These are phyloP conservation scores for Lomographa bimaculata DNA, from an alignment of 2,888 invertebrate species.

Conservation along the genomic window DNA sequence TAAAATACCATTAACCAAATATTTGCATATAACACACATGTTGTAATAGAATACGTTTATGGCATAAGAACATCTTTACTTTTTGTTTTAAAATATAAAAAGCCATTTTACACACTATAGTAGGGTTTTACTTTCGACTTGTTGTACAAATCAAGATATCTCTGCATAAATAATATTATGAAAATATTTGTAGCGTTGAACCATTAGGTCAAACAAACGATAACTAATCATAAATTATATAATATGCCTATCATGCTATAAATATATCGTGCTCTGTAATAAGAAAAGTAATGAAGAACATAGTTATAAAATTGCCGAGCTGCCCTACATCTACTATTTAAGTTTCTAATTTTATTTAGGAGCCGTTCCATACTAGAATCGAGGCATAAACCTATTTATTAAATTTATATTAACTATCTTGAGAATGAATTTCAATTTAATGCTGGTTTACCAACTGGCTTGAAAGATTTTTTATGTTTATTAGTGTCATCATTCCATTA, in stretches of 20 bases:
- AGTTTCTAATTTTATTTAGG: slow-evolving; percentile 39
- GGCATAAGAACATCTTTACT: too few relatives aligned
- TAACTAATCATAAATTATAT: slow-evolving; percentile 18
- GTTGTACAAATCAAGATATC: too few relatives aligned
- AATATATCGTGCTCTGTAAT: too few relatives aligned
- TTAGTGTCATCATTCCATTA: background rate
- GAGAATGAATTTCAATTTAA: slow-evolving; percentile 1
- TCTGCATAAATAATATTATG: slow-evolving; percentile 19
- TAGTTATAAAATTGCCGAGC: slow-evolving; percentile 39
- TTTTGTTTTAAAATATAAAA: too few relatives aligned
- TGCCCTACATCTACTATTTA: slow-evolving; percentile 51
- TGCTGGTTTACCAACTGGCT: too few relatives aligned
- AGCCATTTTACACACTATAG: too few relatives aligned
- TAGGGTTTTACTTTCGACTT: too few relatives aligned
- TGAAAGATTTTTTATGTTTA: background rate
- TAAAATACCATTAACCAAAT: too few relatives aligned
- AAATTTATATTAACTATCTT: slow-evolving; percentile 9
- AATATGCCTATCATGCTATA: too few relatives aligned
- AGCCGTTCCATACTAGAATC: slow-evolving; percentile 38
- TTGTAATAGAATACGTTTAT: too few relatives aligned
- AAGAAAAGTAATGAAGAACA: slow-evolving; percentile 41
- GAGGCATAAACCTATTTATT: slow-evolving; percentile 35
- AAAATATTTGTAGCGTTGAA: slow-evolving; percentile 20
- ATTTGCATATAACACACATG: too few relatives aligned
- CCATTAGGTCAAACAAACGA: slow-evolving; percentile 23